A percentile compares a stretch with the other conserved stretches of the same genome.
Conservation (phyloP, 2,888 invertebrate genomes). For the Conomelus anceps region DNA sequence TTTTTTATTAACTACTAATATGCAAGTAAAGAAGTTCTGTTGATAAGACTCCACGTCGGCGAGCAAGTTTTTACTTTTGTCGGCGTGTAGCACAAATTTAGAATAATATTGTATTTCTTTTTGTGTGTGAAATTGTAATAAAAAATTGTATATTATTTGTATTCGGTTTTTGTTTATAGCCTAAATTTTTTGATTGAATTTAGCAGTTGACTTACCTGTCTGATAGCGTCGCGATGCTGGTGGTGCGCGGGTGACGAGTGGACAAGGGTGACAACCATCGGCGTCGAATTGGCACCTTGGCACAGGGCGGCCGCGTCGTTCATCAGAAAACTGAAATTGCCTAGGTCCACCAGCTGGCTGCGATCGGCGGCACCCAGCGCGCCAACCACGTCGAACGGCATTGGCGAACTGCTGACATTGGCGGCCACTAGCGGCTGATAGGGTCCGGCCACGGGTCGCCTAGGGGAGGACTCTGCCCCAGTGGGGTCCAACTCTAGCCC, state of each 20-base stretch:
- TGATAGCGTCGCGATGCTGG: slow-evolving; percentile 57
- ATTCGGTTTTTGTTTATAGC: too few relatives aligned
- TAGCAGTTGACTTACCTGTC: slow-evolving; percentile 44
- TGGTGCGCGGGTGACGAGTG: slow-evolving; percentile 62
- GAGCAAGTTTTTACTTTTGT: too few relatives aligned
- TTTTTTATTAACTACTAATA: too few relatives aligned
- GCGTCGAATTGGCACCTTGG: slow-evolving; percentile 40
- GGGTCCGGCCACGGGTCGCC: slow-evolving; percentile 1
- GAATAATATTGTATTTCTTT: too few relatives aligned
- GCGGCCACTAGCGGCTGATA: slow-evolving; percentile 24
- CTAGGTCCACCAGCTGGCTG: slow-evolving; percentile 50
- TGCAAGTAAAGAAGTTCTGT: too few relatives aligned
- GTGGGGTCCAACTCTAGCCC: background rate
- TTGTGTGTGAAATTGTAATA: too few relatives aligned
- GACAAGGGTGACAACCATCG: slow-evolving; percentile 57
- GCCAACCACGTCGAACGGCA: slow-evolving; percentile 22
- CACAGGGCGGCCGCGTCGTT: slow-evolving; percentile 46
- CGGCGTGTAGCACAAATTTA: too few relatives aligned
- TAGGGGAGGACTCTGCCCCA: background rate
- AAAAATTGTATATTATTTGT: too few relatives aligned
- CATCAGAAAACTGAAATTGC: slow-evolving; percentile 55
- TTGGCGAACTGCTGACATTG: slow-evolving; percentile 20
- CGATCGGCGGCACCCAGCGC: slow-evolving; percentile 39
- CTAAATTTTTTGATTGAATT: background rate
- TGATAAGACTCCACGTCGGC: too few relatives aligned